A percentile compares a stretch with the other conserved stretches of the same genome.
These are phyloP conservation scores for Panzeria rudis DNA, from an alignment of 2,888 invertebrate genomes.

Conservation along the genomic window DNA sequence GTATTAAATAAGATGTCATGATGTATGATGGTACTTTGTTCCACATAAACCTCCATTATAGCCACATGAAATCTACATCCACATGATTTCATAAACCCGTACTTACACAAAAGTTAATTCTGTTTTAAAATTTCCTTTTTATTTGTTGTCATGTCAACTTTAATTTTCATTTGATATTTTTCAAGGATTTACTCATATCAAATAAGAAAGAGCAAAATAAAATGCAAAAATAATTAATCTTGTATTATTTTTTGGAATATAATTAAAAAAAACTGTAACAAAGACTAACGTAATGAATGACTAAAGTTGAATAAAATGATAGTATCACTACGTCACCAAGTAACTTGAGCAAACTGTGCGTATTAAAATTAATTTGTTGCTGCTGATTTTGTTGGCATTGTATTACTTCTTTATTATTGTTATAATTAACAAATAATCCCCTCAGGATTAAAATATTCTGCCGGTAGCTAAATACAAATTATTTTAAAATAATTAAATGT, in stretches of 20 bases:
- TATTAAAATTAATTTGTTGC: background rate
- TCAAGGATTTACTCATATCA: constrained; percentile 49
- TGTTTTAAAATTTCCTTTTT: background rate
- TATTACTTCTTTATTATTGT: constrained; percentile 34
- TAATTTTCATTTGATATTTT: constrained; percentile 57
- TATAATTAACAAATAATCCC: constrained; percentile 59
- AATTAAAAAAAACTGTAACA: background rate
- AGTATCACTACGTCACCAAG: background rate
- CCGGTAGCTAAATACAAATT: constrained; percentile 12
- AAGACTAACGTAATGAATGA: constrained; percentile 5
- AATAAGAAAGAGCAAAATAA: constrained; percentile 17
- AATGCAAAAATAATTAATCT: constrained; percentile 59
- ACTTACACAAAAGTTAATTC: constrained; percentile 37
- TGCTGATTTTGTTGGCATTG: constrained; percentile 8
- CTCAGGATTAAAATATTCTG: constrained; percentile 31
- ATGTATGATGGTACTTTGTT: constrained; percentile 51
- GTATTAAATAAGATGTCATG: constrained; percentile 58
- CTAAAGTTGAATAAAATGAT: background rate
- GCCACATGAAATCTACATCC: background rate
- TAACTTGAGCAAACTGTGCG: background rate
- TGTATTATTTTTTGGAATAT: constrained; percentile 14
- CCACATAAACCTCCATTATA: constrained; percentile 16
- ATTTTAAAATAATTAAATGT: background rate
- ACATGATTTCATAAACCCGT: constrained; percentile 5
- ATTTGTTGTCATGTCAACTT: constrained; percentile 31